Base-by-base conservation (phyloP, 2,797 vertebrate genomes). In the Malacoraja senta region DNA sequence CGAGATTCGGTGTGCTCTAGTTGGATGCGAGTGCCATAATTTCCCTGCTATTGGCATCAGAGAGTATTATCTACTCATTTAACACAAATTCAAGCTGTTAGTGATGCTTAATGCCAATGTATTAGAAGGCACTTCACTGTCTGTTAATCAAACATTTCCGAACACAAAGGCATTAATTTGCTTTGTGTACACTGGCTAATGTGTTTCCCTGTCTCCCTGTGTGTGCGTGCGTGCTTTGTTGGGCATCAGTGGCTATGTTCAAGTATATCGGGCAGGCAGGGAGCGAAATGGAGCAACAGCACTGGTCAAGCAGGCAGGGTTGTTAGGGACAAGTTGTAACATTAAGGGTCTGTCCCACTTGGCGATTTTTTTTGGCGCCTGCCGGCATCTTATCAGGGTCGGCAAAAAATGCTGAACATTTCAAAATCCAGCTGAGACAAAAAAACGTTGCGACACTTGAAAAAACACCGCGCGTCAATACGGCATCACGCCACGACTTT, bases 91-190 rank as follows among this genome's bases (percentile, higher is more conserved):
- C 7, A 2, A 21, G 61, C 29, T 88, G 84, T 65, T 65, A 35
- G 61, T 35, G 84, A 68, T 68, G 61, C 21, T 88, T 65, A 88
- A 88, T 88, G 84, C 63, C 61, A 65, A 8, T 68, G n/a, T 88
- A 68, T 88, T 88, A 88, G 7, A n/a, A 88, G n/a, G 65, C 84
- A 88, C 84, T 88, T 88, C 84, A 88, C 84, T 88, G 13, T 88
- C 84, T 88, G 61, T 35, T 88, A 65, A 65, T 88, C 84, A 88
- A 88, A 88, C 84, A 65, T 68, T 65, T 44, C n/a, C 29, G 68
- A 88, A 88, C 61, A 68, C 84, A 88, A 88, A 68, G 81, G 29
- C 84, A 88, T 88, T 88, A 68, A 88, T 88, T 68, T 63, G 7
- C n/a, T 88, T 68, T 88, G 84, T 88, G 84, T 88, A 32, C 84